Base-by-base conservation (phyloP, 2,113 vertebrate genomes). In the Trematomus loennbergii region DNA sequence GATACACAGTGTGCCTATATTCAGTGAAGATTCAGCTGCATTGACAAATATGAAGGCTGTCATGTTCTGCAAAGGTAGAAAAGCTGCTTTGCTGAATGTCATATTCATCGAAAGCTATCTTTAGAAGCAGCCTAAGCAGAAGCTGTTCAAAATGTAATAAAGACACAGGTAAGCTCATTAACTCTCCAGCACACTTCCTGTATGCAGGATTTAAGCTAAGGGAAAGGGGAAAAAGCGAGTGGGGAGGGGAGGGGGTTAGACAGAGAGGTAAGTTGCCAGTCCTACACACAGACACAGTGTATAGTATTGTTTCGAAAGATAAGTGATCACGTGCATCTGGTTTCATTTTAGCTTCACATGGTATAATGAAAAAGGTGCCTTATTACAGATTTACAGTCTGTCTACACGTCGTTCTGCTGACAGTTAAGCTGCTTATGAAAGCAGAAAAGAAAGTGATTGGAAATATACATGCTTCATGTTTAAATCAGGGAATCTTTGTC, bases 141-240 rank as follows among this genome's bases (percentile, higher is more conserved):
- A 12, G 86, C 81, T 74, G 69, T 78, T 86, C 48, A 88, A 40
- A 79, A 91, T 87, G 89, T 78, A 91, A 91, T 89, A 87, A 88
- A 89, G 85, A 87, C 87, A 85, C 78, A 88, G 88, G 87, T 92
- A 88, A 91, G 91, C 89, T 92, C 55, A 84, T 89, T 89, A 91
- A 71, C 72, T 84, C 81, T 78, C 60, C 84, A 85, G 78, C 84
- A 75, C 66, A 77, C 65, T 64, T 75, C 67, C 82, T 77, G 80
- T 79, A 79, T 73, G 61, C 73, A 73, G 82, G 88, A 88, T 90
- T 88, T 84, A 80, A 79, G 63, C 63, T 20, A 55, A 54, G 57
- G 33, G 75, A 54, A 22, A 55, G 29, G 43, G 45, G 22, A 67
- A 62, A 82, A 63, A 63, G 68, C 2, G 12, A 49, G 49, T 55